These are phyloP conservation scores for Rhabdornis inornatus DNA, from an alignment of 2,113 vertebrate species.

Conservation along the genomic window DNA sequence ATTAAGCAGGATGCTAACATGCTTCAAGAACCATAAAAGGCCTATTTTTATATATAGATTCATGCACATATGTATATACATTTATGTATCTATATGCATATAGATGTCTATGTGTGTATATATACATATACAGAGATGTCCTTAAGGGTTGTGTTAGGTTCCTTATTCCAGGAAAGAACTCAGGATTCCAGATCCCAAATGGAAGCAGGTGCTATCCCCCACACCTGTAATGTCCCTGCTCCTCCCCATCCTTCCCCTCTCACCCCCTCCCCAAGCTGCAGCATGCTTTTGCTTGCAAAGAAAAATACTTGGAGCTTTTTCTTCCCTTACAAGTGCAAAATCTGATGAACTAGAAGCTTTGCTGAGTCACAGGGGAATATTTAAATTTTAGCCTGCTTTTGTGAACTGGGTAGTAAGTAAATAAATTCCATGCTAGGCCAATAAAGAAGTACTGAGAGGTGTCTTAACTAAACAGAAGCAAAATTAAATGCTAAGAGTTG, in stretches of 20 bases:
- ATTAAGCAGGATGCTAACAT: background rate
- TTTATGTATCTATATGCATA: background rate
- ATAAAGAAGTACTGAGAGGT: background rate
- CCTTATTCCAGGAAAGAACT: background rate
- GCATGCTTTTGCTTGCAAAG: background rate
- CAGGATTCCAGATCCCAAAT: background rate
- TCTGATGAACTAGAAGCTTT: background rate
- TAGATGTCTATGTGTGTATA: background rate
- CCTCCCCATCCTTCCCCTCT: too few species aligned
- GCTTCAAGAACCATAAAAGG: background rate
- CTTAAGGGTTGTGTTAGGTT: background rate
- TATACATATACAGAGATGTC: background rate
- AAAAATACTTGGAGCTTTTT: background rate
- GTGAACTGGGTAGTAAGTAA: background rate
- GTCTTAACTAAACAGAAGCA: background rate
- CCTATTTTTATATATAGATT: background rate
- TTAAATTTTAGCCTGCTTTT: background rate
- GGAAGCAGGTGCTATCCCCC: background rate
- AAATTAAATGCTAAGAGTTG: background rate
- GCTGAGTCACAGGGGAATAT: background rate
- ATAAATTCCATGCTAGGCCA: background rate
- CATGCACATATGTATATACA: background rate
- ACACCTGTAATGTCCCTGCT: background rate
- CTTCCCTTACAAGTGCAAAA: background rate
- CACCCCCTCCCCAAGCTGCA: background rate